Conservation (phyloP, 2,888 invertebrate genomes). For the Cylindroiulus punctatus region DNA sequence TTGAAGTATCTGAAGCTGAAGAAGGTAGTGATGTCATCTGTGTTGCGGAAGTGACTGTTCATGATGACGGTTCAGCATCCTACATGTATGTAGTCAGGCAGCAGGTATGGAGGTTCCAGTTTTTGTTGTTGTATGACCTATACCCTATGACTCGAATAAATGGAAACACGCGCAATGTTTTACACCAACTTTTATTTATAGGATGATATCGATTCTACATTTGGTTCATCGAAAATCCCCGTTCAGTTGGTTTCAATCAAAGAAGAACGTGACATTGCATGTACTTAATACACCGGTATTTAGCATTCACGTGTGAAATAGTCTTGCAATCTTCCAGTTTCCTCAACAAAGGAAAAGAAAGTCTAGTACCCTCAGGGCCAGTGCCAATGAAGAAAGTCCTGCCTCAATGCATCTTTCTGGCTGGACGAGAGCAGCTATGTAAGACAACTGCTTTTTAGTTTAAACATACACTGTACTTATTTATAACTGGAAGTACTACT, state of each 20-base stretch:
- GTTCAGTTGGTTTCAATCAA: neutral
- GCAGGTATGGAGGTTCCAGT: neutral
- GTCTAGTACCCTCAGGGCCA: slow-evolving; percentile 7
- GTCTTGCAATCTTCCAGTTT: neutral
- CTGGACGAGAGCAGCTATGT: slow-evolving; percentile 56
- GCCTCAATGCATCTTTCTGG: slow-evolving; percentile 56
- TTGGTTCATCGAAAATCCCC: neutral
- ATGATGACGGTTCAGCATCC: slow-evolving; percentile 2
- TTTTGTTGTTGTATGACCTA: too few species aligned
- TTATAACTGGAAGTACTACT: too few species aligned
- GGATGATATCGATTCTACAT: neutral
- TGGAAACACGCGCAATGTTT: neutral
- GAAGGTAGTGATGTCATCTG: neutral
- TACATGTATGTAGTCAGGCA: slow-evolving; percentile 16
- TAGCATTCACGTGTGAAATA: neutral
- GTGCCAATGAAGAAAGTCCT: neutral
- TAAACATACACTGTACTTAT: too few species aligned
- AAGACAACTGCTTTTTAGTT: neutral
- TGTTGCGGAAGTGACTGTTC: neutral
- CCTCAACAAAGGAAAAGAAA: slow-evolving; percentile 51
- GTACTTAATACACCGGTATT: neutral
- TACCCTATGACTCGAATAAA: neutral
- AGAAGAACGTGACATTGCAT: neutral
- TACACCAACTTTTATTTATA: neutral
- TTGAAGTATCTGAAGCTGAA: neutral